A percentile compares a stretch with the other conserved stretches of the same genome.
Evolutionary conservation across 1,140 invertebrate genomes (phyloP).

Genomic region (Pseudomyrmex concolor): DNA sequence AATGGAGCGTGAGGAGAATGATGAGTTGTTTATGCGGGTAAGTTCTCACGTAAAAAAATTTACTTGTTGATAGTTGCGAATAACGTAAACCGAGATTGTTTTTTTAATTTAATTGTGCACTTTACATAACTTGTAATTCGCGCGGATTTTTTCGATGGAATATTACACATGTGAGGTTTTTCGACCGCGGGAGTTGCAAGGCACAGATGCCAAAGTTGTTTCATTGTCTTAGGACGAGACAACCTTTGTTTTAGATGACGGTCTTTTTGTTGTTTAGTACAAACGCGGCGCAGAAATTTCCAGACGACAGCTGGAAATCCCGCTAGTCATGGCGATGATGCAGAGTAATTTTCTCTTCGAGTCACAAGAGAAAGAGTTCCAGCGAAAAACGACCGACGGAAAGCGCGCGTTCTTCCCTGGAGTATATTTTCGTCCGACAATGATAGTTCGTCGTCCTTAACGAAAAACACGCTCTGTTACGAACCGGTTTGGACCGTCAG

Average conservation of each 20-base stretch:
- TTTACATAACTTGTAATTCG: not conserved
- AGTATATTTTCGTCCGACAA: slow-evolving; percentile 38
- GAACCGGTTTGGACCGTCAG: not conserved
- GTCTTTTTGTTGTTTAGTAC: not conserved
- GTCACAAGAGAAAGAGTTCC: not conserved
- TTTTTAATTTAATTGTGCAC: too few relatives aligned
- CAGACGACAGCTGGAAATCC: slow-evolving; percentile 19
- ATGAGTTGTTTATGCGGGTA: slow-evolving; percentile 54
- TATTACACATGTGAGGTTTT: too few relatives aligned
- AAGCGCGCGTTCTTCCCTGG: not conserved
- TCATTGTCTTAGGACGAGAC: not conserved
- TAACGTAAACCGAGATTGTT: too few relatives aligned
- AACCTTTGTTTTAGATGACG: not conserved
- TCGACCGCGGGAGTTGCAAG: not conserved
- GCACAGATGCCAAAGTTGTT: slow-evolving; percentile 27
- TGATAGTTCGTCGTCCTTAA: slow-evolving; percentile 36
- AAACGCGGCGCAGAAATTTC: not conserved
- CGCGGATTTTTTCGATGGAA: not conserved
- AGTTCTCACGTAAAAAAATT: slow-evolving; percentile 30
- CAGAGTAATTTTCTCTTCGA: slow-evolving; percentile 19
- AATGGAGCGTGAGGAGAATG: slow-evolving; percentile 48
- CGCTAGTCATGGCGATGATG: slow-evolving; percentile 29
- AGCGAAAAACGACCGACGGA: slow-evolving; percentile 8
- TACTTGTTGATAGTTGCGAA: not conserved
- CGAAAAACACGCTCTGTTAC: not conserved